Evolutionary conservation across 1,140 invertebrate genomes (phyloP), one percentile per base, ranked within the genome.

Genomic region (Rhopalosiphum maidis): DNA sequence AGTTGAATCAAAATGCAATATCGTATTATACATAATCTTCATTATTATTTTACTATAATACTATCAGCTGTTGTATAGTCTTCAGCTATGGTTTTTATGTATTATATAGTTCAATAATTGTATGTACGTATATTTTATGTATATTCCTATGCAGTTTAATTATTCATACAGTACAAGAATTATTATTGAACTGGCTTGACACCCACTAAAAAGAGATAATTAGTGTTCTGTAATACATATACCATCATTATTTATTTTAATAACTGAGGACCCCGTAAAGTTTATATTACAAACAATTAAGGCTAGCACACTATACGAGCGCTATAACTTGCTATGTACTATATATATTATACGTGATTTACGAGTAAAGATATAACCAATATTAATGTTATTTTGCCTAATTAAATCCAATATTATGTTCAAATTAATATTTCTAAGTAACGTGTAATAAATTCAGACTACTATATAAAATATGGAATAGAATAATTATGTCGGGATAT

Each of bases 261-360:
- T n/a, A 77, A 77, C 60, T 15, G 60, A 35, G 15, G 4, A 77
- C 30, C 18, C 30, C 60, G n/a, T 77, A 77, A 77, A 77, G 60
- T 77, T 77, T 77, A 77, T 77, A 35, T 77, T 77, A 77, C 60
- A 77, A 77, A 77, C 60, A 77, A 77, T 77, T 77, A 77, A 77
- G 60, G 60, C 60, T 77, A 77, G 60, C 11, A 21, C n/a, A n/a
- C 4, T n/a, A 30, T n/a, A 60, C 60, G 30, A 77, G 60, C 5
- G 60, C n/a, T 4, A 15, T 77, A 77, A 77, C 60, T 77, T 77
- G 5, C 30, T 18, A 51, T 11, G 60, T 68, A 68, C 23, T 30
- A n/a, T 68, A 68, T 8, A 68, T n/a, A 15, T 77, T 51, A 21
- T n/a, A 77, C 30, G 15, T n/a, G 11, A 77, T 77, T 77, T 77